These are phyloP conservation scores for Melolontha melolontha DNA, from an alignment of 2,888 invertebrate species.

Conservation along the genomic window DNA sequence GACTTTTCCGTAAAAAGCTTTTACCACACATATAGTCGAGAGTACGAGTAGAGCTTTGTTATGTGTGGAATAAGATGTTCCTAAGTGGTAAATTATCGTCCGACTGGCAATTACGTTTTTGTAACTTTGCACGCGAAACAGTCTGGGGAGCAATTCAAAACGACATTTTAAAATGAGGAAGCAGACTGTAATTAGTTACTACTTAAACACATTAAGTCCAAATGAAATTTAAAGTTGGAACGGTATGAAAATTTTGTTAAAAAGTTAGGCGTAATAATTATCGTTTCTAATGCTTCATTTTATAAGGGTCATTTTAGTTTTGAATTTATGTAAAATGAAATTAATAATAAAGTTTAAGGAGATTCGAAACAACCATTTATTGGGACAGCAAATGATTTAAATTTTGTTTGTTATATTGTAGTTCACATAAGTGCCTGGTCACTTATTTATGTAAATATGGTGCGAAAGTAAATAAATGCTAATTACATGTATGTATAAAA, in stretches of 20 bases:
- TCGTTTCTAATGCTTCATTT: slow-evolving; percentile 8
- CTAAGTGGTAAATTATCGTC: slow-evolving; percentile 41
- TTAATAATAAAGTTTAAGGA: too few species aligned
- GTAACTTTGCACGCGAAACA: slow-evolving; percentile 29
- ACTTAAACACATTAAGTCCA: slow-evolving; percentile 23
- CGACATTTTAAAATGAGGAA: slow-evolving; percentile 27
- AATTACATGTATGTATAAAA: too few species aligned
- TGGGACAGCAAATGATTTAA: neutral
- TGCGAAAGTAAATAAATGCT: too few species aligned
- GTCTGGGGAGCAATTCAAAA: slow-evolving; percentile 18
- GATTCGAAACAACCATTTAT: too few species aligned
- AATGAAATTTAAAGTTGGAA: slow-evolving; percentile 27
- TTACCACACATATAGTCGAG: slow-evolving; percentile 39
- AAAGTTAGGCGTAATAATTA: slow-evolving; percentile 19
- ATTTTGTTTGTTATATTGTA: neutral
- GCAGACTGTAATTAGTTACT: slow-evolving; percentile 31
- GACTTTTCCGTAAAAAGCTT: slow-evolving; percentile 48
- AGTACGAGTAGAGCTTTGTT: slow-evolving; percentile 31
- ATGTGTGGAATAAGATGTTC: slow-evolving; percentile 35
- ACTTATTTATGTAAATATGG: too few species aligned
- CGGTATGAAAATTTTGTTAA: slow-evolving; percentile 26
- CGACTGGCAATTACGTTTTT: slow-evolving; percentile 36
- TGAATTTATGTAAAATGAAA: too few species aligned
- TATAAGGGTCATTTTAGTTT: neutral
- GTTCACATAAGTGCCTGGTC: too few species aligned